Conservation (phyloP, 2,888 invertebrate species). For the Mimumesa dahlbomi region DNA sequence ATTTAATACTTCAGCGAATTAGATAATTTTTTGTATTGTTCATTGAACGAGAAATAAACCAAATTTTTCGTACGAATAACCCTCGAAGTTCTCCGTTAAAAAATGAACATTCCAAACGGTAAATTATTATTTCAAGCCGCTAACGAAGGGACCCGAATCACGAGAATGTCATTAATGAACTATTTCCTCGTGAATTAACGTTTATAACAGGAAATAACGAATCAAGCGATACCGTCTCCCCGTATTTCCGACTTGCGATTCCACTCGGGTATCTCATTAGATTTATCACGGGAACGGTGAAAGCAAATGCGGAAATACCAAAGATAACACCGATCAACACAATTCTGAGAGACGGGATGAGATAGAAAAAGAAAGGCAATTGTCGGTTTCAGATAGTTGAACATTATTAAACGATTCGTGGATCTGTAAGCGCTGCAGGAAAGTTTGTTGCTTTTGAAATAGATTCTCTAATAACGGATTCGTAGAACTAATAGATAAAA, state of each 20-base stretch:
- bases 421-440: no score
- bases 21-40: no score
- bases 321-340: conserved; percentile 47
- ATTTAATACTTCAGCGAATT: neutral
- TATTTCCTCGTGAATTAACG: neutral
- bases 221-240: neutral
- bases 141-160: neutral
- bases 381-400: conserved; percentile 8
- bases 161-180: neutral
- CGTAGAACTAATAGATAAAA: no score
- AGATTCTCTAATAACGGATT: no score
- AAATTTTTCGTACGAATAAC: no score
- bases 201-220: neutral
- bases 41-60: no score
- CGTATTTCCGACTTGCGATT: conserved; percentile 3
- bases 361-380: conserved; percentile 9
- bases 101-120: no score
- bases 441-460: no score
- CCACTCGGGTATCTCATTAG: neutral
- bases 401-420: no score
- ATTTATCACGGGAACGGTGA: conserved; percentile 56
- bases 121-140: neutral
- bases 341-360: conserved; percentile 61
- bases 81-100: no score
- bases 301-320: conserved; percentile 68